These are phyloP conservation scores for Melanotaenia nigrans DNA, from an alignment of 2,797 vertebrate species.

Conservation along the genomic window DNA sequence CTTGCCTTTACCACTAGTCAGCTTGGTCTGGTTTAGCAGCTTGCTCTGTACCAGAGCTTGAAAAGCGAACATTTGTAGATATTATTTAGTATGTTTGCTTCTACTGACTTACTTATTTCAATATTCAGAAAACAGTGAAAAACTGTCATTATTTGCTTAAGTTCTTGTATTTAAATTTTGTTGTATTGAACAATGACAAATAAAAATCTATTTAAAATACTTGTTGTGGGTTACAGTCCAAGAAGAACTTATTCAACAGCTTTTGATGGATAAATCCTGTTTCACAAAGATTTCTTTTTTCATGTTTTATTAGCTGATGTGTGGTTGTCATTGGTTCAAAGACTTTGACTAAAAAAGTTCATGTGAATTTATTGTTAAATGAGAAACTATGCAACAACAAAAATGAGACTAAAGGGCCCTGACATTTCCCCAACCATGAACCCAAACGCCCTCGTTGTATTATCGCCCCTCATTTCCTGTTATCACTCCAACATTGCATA, in stretches of 20 bases:
- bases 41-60: neutral
- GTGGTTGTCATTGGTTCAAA: neutral
- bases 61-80: neutral
- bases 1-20: slow-evolving; percentile 15
- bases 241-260: no score
- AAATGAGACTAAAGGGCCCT: neutral
- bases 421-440: neutral
- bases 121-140: neutral
- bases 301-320: neutral
- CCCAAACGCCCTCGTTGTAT: neutral
- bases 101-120: neutral
- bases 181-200: no score
- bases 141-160: neutral
- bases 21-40: slow-evolving; percentile 29
- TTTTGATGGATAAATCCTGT: neutral
- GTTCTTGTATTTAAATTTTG: no score
- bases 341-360: neutral
- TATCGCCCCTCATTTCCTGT: neutral
- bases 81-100: neutral
- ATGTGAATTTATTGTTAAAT: neutral
- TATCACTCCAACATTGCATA: no score
- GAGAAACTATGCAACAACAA: neutral
- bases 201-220: neutral
- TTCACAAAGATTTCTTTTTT: neutral
- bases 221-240: neutral